Base-by-base conservation (phyloP, 2,113 vertebrate species). In the Patagioenas fasciata region DNA sequence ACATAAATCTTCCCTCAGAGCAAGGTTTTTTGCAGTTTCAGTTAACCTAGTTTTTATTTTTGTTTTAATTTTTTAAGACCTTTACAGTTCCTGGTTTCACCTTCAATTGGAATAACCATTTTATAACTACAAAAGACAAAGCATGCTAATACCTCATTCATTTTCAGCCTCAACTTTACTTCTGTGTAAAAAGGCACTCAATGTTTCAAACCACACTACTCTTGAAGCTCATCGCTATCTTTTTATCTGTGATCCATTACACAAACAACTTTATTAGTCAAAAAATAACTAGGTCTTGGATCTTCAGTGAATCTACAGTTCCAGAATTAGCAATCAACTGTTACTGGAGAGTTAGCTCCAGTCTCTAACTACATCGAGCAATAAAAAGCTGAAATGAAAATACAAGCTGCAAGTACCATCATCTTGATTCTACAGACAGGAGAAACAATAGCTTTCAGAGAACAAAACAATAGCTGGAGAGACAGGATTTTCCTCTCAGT, bases 1-100 rank as follows among this genome's bases (percentile, higher is more conserved):
- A 64, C 58, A 89, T 84, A 91, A 93, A 80, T 86, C 58, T 80
- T 88, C 32, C n/a, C 86, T 90, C 67, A 93, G 88, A 87, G 71
- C 51, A 81, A 60, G 80, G 31, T 16, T 58, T 93, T 88, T 54
- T 89, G 64, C 51, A 58, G 56, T 77, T 89, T 80, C 13, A 18
- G 78, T 82, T 92, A 92, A 67, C 56, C 13, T 62, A 13, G 34
- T 67, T 91, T 78, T 85, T 10, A 57, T 50, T 65, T 84, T 78
- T 90, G 17, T 75, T 95, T 95, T 85, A 5, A 62, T 85, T 91
- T 95, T 95, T 86, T 75, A 82, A 88, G 72, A 53, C 48, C 16
- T 89, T 88, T 64, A 69, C n/a, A 74, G 78, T 80, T 91, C 44
- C n/a, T 58, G 58, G 65, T n/a, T 92, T 89, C 36, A 89, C 36